Evolutionary conservation across 2,888 invertebrate species (phyloP), one percentile per base, ranked within the genome.

Genomic region (Acanthosepion lycidas): DNA sequence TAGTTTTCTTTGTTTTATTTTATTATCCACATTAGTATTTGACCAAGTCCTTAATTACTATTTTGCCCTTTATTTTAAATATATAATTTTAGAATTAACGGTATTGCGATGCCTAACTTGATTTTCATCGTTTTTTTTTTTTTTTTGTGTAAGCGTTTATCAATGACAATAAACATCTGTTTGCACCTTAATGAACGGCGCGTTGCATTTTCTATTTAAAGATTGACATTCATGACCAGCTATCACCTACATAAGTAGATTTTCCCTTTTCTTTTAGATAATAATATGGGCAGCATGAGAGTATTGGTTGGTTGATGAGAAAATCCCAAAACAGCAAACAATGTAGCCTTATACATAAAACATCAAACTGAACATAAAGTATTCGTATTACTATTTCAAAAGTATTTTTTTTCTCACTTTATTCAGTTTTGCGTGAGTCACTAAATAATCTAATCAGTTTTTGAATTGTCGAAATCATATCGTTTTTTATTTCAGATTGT

Each of bases 281-380:
- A n/a, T 33, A n/a, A n/a, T n/a, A 78, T 33, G n/a, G n/a, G 9
- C 33, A n/a, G n/a, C 78, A 78, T 78, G 78, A 78, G 78, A 78
- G 78, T 33, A n/a, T 78, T n/a, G n/a, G n/a, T n/a, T 15, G 78
- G n/a, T 33, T n/a, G 78, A n/a, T 78, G 78, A 78, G 78, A 78
- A 78, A 78, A 78, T 78, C 78, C 78, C 78, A 78, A n/a, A n/a
- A 15, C 78, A 78, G 78, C 78, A 78, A 78, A 78, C 78, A 78
- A 78, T 78, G 33, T 78, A n/a, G 5, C 33, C 78, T 78, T n/a
- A 78, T 78, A 78, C 78, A 78, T 78, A 78, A 78, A 78, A n/a
- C 78, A 78, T 78, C 12, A 33, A 33, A n/a, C n/a, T 9, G 15
- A n/a, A 78, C n/a, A 33, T 33, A 78, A 78, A 78, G n/a, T 12